These are phyloP conservation scores for Bambusicola thoracicus DNA, from an alignment of 2,113 vertebrate species.

Conservation along the genomic window DNA sequence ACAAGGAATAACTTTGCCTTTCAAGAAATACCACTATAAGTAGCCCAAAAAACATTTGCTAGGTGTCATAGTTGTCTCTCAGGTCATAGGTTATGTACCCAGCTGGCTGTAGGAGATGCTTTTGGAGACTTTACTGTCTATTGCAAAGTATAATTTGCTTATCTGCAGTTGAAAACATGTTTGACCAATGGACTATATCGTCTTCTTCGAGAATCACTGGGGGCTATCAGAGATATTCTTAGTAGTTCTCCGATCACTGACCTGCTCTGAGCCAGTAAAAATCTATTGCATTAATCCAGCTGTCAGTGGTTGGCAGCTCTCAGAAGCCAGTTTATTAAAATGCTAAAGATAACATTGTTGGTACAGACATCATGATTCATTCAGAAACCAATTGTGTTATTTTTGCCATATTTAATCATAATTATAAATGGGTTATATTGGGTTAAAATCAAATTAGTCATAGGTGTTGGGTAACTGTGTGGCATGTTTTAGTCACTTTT, in stretches of 20 bases:
- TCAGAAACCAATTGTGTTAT: not conserved
- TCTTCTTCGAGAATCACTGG: not conserved
- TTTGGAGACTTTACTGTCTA: not conserved
- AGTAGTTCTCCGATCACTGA: not conserved
- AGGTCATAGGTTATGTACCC: not conserved
- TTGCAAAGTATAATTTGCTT: not conserved
- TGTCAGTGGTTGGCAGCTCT: not conserved
- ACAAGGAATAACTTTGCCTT: not conserved
- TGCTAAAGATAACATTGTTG: not conserved
- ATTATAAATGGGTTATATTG: not conserved
- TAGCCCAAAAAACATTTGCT: not conserved
- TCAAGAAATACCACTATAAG: not conserved
- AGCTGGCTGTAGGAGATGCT: not conserved
- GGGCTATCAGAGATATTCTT: not conserved
- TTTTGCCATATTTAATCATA: not conserved
- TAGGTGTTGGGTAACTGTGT: not conserved
- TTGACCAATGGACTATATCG: not conserved
- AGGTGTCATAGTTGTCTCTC: not conserved
- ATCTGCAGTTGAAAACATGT: not conserved
- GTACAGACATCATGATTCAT: not conserved
- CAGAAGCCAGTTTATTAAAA: conserved; percentile 23
- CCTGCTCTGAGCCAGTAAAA: not conserved
- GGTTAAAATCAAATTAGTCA: not conserved
- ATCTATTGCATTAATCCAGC: conserved; percentile 7
- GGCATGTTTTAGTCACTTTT: conserved; percentile 1